These are phyloP conservation scores for Gambusia holbrooki DNA, from an alignment of 2,113 vertebrate species.

Conservation along the genomic window DNA sequence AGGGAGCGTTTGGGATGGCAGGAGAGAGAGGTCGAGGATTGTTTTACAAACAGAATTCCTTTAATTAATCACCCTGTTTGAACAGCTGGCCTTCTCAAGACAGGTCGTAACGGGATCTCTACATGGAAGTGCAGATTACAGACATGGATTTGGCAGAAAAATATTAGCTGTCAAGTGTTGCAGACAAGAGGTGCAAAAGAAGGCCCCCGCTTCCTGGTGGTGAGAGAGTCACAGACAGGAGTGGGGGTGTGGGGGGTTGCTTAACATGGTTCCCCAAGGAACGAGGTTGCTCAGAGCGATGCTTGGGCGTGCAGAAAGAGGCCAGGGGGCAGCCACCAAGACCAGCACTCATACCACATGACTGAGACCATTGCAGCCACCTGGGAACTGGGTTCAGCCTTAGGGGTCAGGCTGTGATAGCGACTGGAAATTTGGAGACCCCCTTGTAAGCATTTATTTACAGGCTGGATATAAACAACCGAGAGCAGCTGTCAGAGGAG, in stretches of 20 bases:
- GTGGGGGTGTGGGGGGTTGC: constrained; percentile 8
- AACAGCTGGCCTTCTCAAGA: constrained; percentile 92
- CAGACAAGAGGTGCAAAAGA: constrained; percentile 72
- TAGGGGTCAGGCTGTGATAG: constrained; percentile 60
- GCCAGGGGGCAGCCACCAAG: constrained; percentile 46
- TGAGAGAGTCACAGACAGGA: constrained; percentile 55
- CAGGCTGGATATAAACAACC: constrained; percentile 64
- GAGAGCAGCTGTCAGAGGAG: constrained; percentile 64
- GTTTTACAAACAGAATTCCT: constrained; percentile 96
- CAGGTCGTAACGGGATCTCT: constrained; percentile 82
- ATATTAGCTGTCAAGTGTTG: constrained; percentile 82
- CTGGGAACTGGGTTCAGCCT: constrained; percentile 54
- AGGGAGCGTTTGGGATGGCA: constrained; percentile 45
- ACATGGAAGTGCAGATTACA: constrained; percentile 81
- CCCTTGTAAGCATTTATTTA: constrained; percentile 66
- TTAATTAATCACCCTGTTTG: constrained; percentile 99
- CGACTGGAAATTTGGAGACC: constrained; percentile 60
- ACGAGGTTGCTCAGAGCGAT: constrained; percentile 42
- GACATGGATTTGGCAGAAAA: constrained; percentile 78
- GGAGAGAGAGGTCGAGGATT: constrained; percentile 79
- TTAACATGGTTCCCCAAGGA: constrained; percentile 67
- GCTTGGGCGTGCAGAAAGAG: constrained; percentile 30
- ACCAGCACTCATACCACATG: constrained; percentile 52
- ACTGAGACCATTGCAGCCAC: constrained; percentile 19
- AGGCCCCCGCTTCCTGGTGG: constrained; percentile 78